Evolutionary conservation across 2,888 invertebrate species (phyloP).

Genomic region (Deilephila porcellus): DNA sequence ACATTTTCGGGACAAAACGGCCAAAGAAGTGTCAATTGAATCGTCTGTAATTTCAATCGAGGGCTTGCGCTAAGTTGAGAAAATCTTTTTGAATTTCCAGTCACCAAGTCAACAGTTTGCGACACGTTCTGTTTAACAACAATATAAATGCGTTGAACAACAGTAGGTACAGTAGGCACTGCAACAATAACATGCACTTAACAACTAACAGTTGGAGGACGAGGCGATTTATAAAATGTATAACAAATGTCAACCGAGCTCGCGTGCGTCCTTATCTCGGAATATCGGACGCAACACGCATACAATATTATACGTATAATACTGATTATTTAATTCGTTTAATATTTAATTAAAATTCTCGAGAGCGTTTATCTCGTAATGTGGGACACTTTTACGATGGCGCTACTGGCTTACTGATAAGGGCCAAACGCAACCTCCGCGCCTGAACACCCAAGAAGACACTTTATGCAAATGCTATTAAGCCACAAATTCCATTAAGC

Average conservation of each 20-base stretch:
- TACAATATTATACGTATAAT: constrained; percentile 82
- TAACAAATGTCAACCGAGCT: constrained; percentile 61
- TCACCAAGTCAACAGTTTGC: constrained; percentile 61
- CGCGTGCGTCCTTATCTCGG: constrained; percentile 71
- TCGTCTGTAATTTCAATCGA: constrained; percentile 6
- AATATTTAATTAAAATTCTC: constrained; percentile 85
- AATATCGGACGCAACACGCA: constrained; percentile 75
- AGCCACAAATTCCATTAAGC: constrained; percentile 75
- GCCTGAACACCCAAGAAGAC: constrained; percentile 72
- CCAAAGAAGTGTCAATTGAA: constrained; percentile 14
- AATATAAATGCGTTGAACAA: constrained; percentile 34
- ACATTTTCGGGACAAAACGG: constrained; percentile 22
- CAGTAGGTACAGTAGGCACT: constrained; percentile 41
- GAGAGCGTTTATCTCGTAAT: constrained; percentile 83
- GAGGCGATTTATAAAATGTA: constrained; percentile 55
- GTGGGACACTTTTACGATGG: constrained; percentile 84
- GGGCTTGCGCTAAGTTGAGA: constrained; percentile 26
- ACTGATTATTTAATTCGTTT: constrained; percentile 85
- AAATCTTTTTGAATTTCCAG: constrained; percentile 32
- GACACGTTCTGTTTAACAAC: constrained; percentile 52
- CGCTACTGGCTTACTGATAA: constrained; percentile 82
- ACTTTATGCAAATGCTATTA: constrained; percentile 74
- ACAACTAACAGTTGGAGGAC: constrained; percentile 55
- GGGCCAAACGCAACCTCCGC: constrained; percentile 63
- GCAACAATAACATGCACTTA: constrained; percentile 58